Percentiles rank a stretch among this genome's conserved stretches.
These are phyloP conservation scores for Linhomoeus sp. DNA, from an alignment of 2,888 invertebrate species.

Conservation along the genomic window DNA sequence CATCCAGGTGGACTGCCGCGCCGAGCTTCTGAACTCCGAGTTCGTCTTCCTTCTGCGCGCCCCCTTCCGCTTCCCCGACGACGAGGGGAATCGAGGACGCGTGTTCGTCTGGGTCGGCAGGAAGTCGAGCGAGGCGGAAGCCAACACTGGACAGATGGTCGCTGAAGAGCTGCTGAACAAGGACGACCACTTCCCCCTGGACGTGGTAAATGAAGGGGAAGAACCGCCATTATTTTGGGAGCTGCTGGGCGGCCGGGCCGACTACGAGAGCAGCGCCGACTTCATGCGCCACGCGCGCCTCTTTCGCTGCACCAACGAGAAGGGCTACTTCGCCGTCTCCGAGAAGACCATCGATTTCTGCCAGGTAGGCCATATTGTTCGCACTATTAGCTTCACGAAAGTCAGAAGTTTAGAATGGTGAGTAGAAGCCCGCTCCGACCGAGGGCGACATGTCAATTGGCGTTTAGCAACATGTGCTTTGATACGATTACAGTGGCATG, in stretches of 20 bases:
- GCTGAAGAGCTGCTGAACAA: slow-evolving; percentile 7
- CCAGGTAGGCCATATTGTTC: too few species aligned
- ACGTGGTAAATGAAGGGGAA: slow-evolving; percentile 13
- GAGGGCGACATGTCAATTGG: too few species aligned
- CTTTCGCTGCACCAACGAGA: slow-evolving; percentile 96
- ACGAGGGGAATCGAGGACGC: slow-evolving; percentile 7
- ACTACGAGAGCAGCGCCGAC: slow-evolving; percentile 43
- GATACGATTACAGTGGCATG: too few species aligned
- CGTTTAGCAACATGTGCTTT: too few species aligned
- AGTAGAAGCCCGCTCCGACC: too few species aligned
- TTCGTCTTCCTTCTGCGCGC: slow-evolving; percentile 51
- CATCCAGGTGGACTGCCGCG: slow-evolving; percentile 50
- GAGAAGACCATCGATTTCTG: slow-evolving; percentile 97
- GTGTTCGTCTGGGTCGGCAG: slow-evolving; percentile 13
- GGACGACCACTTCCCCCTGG: slow-evolving; percentile 4
- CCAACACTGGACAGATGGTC: slow-evolving; percentile 3
- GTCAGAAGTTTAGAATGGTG: too few species aligned
- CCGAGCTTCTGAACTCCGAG: slow-evolving; percentile 63
- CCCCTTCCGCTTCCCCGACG: slow-evolving; percentile 12
- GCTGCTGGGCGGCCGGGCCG: not conserved
- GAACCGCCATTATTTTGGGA: slow-evolving; percentile 22
- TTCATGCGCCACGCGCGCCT: slow-evolving; percentile 80
- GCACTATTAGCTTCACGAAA: too few species aligned
- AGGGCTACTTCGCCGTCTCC: slow-evolving; percentile 93
- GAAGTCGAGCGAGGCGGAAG: slow-evolving; percentile 7